Base-by-base conservation (phyloP, 2,113 vertebrate genomes). In the Oostethus manadensis region DNA sequence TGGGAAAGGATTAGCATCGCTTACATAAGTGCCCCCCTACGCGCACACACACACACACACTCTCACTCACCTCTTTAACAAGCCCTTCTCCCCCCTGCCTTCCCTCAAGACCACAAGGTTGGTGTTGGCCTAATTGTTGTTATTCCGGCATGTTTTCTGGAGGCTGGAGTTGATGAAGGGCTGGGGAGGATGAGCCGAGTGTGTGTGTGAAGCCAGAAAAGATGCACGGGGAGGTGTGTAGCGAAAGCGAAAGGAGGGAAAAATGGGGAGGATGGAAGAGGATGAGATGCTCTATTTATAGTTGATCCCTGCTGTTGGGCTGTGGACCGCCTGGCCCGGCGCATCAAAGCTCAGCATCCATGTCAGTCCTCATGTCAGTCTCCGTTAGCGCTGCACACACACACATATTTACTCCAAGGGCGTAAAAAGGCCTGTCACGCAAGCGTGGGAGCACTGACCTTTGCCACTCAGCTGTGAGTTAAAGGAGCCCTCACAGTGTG, bases 221-320 rank as follows among this genome's bases (percentile, higher is more conserved):
- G 18, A 23, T 0, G 45, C 58, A 51, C 63, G 53, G 58, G 65
- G 76, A 72, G 46, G 64, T 65, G 49, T 68, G 53, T 61, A 71
- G 72, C 75, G 71, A 51, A 71, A 44, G 62, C 53, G 58, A 57
- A 66, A 46, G 59, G 44, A 62, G n/a, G 56, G 42, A 26, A 50
- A 65, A 67, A 60, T 26, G n/a, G 55, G 20, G 58, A 60, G 64
- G 58, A 20, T 33, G 49, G 62, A 22, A 50, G 40, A 50, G 22
- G 51, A 73, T 64, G 60, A 68, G 65, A 75, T 69, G 13, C 40
- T 77, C 79, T 88, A 87, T 87, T 84, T 84, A 82, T 88, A 88
- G 85, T 80, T 80, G 71, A 84, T 77, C 80, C 81, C 74, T 70
- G 80, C 79, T 83, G 79, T 64, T 78, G 84, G 77, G 76, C 73